A percentile compares a stretch with the other conserved stretches of the same genome.
phyloP scores from a whole-genome alignment of 2,113 vertebrate genomes.

The Lipophrys pholis region DNA sequence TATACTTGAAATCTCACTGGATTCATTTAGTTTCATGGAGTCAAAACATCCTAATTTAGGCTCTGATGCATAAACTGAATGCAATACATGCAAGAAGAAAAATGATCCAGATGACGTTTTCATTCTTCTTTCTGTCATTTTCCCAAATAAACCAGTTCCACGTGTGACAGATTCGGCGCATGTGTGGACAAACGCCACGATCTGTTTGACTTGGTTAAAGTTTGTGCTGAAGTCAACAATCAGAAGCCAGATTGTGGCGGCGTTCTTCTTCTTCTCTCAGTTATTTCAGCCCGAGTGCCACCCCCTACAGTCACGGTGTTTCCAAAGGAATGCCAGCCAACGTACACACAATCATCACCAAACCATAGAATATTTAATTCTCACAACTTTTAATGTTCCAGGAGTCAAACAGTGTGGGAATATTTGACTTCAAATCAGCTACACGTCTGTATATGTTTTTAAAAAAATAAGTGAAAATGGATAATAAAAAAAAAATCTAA shows the following conservation, averaged over 20 bases:
- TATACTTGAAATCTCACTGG: no score
- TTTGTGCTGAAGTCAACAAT: conserved; percentile 21
- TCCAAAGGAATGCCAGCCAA: no score
- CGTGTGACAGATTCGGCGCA: neutral
- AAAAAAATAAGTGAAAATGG: no score
- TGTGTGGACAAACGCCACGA: conserved; percentile 6
- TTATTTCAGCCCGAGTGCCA: neutral
- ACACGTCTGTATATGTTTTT: no score
- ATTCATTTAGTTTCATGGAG: conserved; percentile 19
- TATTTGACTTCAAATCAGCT: no score
- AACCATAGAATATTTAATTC: no score
- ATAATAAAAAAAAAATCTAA: no score
- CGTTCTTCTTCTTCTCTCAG: neutral
- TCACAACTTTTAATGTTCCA: no score
- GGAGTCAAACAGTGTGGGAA: no score
- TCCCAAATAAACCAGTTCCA: conserved; percentile 2
- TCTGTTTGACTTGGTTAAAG: conserved; percentile 37
- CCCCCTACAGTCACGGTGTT: neutral
- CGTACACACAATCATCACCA: no score
- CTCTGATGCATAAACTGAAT: neutral
- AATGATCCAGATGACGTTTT: neutral
- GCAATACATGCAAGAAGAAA: no score
- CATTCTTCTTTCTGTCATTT: neutral
- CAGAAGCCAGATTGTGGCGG: conserved; percentile 2
- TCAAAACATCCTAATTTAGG: neutral